These are phyloP conservation scores for Cichlasoma orientale DNA, from an alignment of 2,797 vertebrate genomes.

Conservation along the genomic window DNA sequence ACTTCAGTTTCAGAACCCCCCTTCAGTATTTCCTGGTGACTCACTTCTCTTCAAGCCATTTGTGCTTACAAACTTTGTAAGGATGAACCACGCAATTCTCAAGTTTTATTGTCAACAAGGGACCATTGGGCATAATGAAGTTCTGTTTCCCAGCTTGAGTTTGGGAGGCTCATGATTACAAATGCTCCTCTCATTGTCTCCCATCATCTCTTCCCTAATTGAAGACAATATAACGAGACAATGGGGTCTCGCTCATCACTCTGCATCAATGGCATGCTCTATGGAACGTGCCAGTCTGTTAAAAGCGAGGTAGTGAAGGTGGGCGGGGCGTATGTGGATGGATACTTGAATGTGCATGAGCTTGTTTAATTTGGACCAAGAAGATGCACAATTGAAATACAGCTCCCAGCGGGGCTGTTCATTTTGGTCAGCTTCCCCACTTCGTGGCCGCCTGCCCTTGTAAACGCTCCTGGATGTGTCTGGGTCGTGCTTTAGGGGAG, in stretches of 20 bases:
- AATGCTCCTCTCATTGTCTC: slow-evolving; percentile 76
- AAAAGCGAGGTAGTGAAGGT: slow-evolving; percentile 35
- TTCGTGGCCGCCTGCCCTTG: slow-evolving; percentile 65
- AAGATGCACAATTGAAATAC: slow-evolving; percentile 79
- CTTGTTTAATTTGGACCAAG: slow-evolving; percentile 79
- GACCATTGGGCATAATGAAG: slow-evolving; percentile 80
- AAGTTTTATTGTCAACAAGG: slow-evolving; percentile 71
- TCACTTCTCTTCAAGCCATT: slow-evolving; percentile 68
- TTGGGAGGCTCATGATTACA: slow-evolving; percentile 78
- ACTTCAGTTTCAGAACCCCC: slow-evolving; percentile 59
- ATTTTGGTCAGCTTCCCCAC: slow-evolving; percentile 69
- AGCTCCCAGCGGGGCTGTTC: slow-evolving; percentile 72
- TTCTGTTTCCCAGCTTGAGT: slow-evolving; percentile 77
- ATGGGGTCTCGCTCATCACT: slow-evolving; percentile 73
- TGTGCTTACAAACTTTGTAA: slow-evolving; percentile 64
- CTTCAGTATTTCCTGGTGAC: slow-evolving; percentile 57
- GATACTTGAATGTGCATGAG: slow-evolving; percentile 59
- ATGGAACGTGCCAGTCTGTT: slow-evolving; percentile 73
- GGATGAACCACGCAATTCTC: slow-evolving; percentile 62
- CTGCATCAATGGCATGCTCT: slow-evolving; percentile 69
- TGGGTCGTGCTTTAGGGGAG: slow-evolving; percentile 63
- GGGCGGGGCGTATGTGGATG: slow-evolving; percentile 30
- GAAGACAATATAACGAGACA: slow-evolving; percentile 79
- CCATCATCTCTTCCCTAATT: slow-evolving; percentile 79
- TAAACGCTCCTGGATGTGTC: slow-evolving; percentile 74